A percentile compares a stretch with the other conserved stretches of the same genome.
phyloP scores from a whole-genome alignment of 2,888 invertebrate genomes.

The Aspidiotus destructor region DNA sequence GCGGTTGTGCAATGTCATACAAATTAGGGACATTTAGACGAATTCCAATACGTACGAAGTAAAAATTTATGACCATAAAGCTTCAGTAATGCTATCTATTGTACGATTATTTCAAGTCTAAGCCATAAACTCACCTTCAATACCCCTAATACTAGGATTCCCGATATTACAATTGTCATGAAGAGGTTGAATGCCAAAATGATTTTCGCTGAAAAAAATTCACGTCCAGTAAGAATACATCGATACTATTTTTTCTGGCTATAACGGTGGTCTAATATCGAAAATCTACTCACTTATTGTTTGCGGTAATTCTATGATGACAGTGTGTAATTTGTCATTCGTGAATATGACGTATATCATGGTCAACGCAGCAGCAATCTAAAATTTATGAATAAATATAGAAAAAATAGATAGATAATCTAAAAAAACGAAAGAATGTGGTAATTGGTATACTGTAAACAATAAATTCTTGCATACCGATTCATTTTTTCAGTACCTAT shows the following conservation, averaged over 20 bases:
- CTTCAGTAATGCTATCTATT: too few species aligned
- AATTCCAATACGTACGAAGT: too few species aligned
- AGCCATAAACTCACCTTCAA: slow-evolving; percentile 52
- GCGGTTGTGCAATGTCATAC: too few species aligned
- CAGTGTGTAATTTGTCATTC: slow-evolving; percentile 18
- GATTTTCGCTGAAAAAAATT: slow-evolving; percentile 55
- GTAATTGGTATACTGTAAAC: too few species aligned
- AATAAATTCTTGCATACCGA: too few species aligned
- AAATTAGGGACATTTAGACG: too few species aligned
- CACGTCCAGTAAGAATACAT: slow-evolving; percentile 27
- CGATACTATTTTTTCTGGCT: slow-evolving; percentile 23
- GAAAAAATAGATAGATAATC: too few species aligned
- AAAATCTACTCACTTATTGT: slow-evolving; percentile 14
- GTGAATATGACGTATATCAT: slow-evolving; percentile 26
- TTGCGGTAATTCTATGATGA: slow-evolving; percentile 25
- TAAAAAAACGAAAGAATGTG: too few species aligned
- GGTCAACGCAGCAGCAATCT: slow-evolving; percentile 19
- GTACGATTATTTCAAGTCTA: too few species aligned
- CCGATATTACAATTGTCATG: slow-evolving; percentile 72
- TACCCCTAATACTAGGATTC: slow-evolving; percentile 63
- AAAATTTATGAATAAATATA: neutral
- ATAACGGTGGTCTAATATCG: slow-evolving; percentile 3
- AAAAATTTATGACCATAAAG: too few species aligned
- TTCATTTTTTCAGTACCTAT: too few species aligned
- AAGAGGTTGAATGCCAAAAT: slow-evolving; percentile 67